A percentile compares a stretch with the other conserved stretches of the same genome.
Evolutionary conservation across 1,140 invertebrate genomes (phyloP).

Genomic region (Papilio aristodemus): DNA sequence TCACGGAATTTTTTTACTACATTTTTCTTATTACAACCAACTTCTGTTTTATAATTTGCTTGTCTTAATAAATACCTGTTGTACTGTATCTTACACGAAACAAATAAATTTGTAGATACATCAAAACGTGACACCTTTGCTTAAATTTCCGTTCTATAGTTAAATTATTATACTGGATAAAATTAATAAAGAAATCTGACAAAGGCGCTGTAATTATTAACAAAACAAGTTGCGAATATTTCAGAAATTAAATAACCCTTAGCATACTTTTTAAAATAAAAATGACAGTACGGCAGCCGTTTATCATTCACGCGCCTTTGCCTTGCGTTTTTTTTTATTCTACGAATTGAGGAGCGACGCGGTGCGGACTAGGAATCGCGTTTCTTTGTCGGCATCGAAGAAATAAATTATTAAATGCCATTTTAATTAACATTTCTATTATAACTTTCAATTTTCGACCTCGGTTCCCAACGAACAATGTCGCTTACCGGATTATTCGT

Average conservation of each 20-base stretch:
- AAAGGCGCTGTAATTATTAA: background rate
- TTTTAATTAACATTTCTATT: background rate
- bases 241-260: slow-evolving; percentile 1
- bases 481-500: too few species aligned
- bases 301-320: slow-evolving; percentile 5
- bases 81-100: too few species aligned
- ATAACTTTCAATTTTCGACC: background rate
- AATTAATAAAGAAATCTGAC: background rate
- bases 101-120: too few species aligned
- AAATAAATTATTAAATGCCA: background rate
- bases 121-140: too few species aligned
- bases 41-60: too few species aligned
- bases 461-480: too few species aligned
- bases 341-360: background rate
- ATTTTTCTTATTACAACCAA: too few species aligned
- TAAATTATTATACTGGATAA: background rate
- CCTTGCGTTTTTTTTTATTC: background rate
- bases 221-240: background rate
- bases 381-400: background rate
- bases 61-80: too few species aligned
- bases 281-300: background rate
- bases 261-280: background rate
- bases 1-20: too few species aligned
- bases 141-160: too few species aligned
- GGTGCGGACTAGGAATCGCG: background rate